Evolutionary conservation across 2,113 vertebrate genomes (phyloP).

Genomic region (Neodon shergylaensis): DNA sequence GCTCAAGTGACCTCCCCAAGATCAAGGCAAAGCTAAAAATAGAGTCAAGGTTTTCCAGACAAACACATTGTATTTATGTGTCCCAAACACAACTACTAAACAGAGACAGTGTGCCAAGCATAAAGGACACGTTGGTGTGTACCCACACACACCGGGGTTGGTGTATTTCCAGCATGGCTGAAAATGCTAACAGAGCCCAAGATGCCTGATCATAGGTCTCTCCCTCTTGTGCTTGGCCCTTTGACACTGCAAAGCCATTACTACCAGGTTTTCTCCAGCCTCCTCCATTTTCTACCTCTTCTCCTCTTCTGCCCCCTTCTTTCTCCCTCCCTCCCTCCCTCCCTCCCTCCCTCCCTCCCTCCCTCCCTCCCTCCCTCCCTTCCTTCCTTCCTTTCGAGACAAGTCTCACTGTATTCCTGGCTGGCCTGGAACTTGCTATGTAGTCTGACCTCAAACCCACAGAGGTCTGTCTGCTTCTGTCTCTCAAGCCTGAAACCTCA

Average conservation of each 20-base stretch:
- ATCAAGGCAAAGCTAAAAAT: conserved; percentile 47
- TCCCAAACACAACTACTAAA: conserved; percentile 33
- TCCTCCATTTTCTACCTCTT: neutral
- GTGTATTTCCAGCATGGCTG: neutral
- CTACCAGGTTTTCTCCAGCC: neutral
- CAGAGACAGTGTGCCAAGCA: neutral
- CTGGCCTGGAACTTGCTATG: neutral
- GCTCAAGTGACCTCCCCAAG: conserved; percentile 44
- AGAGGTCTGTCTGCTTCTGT: neutral
- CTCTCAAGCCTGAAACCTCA: neutral
- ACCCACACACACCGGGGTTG: neutral
- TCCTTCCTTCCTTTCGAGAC: neutral
- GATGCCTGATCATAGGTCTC: neutral
- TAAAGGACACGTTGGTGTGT: neutral
- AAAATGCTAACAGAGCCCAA: neutral
- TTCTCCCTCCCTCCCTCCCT: fast-evolving
- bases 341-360: too few species aligned
- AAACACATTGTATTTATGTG: conserved; percentile 26
- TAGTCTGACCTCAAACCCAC: neutral
- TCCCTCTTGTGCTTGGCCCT: neutral
- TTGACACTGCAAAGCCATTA: neutral
- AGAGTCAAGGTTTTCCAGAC: conserved; percentile 65
- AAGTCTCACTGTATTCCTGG: neutral
- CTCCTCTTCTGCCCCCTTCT: fast-evolving
- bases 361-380: too few species aligned